Evolutionary conservation across 1,140 invertebrate species (phyloP).

Genomic region (Drosophila gunungcola): DNA sequence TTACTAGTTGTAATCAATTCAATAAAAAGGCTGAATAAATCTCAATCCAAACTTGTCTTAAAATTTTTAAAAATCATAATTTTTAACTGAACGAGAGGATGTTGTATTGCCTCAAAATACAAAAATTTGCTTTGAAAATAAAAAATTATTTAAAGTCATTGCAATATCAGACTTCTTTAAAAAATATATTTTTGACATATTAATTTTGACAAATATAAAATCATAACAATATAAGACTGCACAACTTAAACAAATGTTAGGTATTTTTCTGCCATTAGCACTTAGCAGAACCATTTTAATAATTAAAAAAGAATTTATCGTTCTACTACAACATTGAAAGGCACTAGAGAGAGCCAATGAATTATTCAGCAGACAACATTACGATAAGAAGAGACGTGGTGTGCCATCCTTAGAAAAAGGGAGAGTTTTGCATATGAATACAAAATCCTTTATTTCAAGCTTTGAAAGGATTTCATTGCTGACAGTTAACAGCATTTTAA

Average conservation of each 20-base stretch:
- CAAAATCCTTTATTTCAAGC: background rate
- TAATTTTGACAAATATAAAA: no score
- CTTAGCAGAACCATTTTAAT: background rate
- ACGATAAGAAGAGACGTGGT: background rate
- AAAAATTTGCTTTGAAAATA: no score
- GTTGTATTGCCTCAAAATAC: no score
- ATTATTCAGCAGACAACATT: slow-evolving; percentile 4
- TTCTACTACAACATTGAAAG: background rate
- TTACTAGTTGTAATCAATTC: no score
- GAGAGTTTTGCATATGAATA: slow-evolving; percentile 2
- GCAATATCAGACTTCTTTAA: no score
- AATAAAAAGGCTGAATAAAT: no score
- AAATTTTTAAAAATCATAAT: no score
- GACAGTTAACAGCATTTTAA: background rate
- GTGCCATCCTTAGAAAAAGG: background rate
- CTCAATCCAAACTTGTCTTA: no score
- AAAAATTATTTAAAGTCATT: no score
- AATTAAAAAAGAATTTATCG: background rate
- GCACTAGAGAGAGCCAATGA: background rate
- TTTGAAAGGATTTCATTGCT: background rate
- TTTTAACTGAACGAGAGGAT: no score
- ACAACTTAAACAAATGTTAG: no score
- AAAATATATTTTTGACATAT: background rate
- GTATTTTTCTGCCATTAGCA: background rate
- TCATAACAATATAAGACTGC: no score